Percentiles rank a stretch among this genome's conserved stretches.
phyloP scores from a whole-genome alignment of 2,113 vertebrate genomes.

The Papio anubis region DNA sequence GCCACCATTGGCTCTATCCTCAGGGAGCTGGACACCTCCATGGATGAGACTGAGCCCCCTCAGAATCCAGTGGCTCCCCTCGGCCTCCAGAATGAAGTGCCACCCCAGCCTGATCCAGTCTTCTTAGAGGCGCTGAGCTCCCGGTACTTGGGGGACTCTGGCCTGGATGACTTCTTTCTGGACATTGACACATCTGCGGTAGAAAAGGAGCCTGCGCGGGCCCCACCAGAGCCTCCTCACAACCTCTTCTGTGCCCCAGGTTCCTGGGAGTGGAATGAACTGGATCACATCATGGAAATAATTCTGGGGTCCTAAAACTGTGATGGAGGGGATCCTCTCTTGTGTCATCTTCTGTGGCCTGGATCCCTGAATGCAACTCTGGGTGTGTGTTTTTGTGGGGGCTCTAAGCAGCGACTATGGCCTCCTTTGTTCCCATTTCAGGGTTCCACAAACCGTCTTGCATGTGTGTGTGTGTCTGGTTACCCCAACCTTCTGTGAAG shows the following conservation, averaged over 20 bases:
- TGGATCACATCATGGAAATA: constrained; percentile 88
- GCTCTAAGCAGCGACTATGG: background rate
- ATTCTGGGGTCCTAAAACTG: constrained; percentile 84
- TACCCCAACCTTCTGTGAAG: constrained; percentile 75
- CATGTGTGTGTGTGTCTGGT: constrained; percentile 67
- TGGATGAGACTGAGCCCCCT: constrained; percentile 73
- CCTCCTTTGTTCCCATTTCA: constrained; percentile 47
- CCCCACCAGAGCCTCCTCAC: constrained; percentile 65
- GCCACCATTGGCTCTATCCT: constrained; percentile 84
- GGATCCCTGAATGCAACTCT: background rate
- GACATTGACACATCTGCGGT: constrained; percentile 88
- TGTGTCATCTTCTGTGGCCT: background rate
- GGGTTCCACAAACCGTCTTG: constrained; percentile 68
- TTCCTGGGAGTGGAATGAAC: constrained; percentile 83
- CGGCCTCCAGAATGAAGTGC: background rate
- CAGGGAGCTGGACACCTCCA: constrained; percentile 84
- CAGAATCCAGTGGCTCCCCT: constrained; percentile 6
- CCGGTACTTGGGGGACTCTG: constrained; percentile 82
- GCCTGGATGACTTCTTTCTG: constrained; percentile 87
- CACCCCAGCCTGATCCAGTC: constrained; percentile 59
- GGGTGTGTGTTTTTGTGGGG: background rate
- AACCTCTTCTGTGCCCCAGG: constrained; percentile 68
- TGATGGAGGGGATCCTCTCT: background rate
- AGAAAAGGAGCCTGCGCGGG: constrained; percentile 81
- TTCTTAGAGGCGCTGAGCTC: constrained; percentile 81